Evolutionary conservation across 2,113 vertebrate species (phyloP).

Genomic region (Gymnobelideus leadbeateri): DNA sequence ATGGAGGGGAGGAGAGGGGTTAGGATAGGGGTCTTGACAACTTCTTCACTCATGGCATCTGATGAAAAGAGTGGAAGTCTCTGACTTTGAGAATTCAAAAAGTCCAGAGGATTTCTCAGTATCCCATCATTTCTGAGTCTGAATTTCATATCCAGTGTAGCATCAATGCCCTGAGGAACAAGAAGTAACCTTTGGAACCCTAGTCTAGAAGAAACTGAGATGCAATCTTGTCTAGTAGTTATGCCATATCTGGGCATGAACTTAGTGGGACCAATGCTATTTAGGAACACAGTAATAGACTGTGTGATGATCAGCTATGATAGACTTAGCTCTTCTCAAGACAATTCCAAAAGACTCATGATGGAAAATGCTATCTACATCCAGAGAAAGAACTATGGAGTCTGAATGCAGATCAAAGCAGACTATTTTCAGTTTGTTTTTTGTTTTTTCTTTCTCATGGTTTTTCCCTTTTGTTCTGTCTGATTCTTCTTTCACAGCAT

Average conservation of each 20-base stretch:
- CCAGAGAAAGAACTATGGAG: too few species aligned
- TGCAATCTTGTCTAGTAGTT: neutral
- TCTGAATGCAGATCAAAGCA: too few species aligned
- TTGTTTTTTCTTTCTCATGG: too few species aligned
- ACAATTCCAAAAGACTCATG: too few species aligned
- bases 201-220: neutral
- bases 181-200: neutral
- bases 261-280: neutral
- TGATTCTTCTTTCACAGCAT: too few species aligned
- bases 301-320: too few species aligned
- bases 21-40: neutral
- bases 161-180: neutral
- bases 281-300: neutral
- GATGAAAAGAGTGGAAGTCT: neutral
- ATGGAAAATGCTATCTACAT: too few species aligned
- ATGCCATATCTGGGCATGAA: neutral
- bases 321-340: too few species aligned
- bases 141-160: neutral
- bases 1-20: too few species aligned
- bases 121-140: neutral
- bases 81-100: neutral
- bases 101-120: neutral
- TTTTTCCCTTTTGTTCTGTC: too few species aligned
- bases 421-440: too few species aligned
- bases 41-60: neutral